These are phyloP conservation scores for Herminia tarsipennalis DNA, from an alignment of 2,888 invertebrate genomes.

Conservation along the genomic window DNA sequence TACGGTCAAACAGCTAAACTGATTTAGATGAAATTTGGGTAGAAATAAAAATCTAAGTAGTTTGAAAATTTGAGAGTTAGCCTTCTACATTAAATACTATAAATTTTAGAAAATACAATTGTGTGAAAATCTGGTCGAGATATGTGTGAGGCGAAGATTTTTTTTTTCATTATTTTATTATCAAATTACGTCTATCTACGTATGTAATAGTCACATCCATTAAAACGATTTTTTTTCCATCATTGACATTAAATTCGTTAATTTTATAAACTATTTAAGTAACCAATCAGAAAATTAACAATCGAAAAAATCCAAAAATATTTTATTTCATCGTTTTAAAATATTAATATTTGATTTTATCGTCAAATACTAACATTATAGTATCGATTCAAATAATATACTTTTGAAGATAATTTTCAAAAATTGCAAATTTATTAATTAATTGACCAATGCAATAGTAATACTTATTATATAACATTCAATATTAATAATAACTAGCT, in stretches of 20 bases:
- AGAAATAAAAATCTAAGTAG: too few species aligned
- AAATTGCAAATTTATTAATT: neutral
- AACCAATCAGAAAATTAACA: slow-evolving; percentile 26
- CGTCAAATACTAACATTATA: too few species aligned
- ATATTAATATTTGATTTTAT: too few species aligned
- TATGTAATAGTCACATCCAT: slow-evolving; percentile 69
- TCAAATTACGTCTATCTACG: slow-evolving; percentile 2
- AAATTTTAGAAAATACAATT: too few species aligned
- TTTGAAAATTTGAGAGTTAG: too few species aligned
- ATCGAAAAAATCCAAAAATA: neutral
- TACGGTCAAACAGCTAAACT: too few species aligned
- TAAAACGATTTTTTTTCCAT: slow-evolving; percentile 33
- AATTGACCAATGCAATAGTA: slow-evolving; percentile 16
- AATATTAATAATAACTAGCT: slow-evolving; percentile 34
- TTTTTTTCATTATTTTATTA: neutral
- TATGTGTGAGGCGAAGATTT: neutral
- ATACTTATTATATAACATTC: slow-evolving; percentile 41
- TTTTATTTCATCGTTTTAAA: too few species aligned
- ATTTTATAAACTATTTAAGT: slow-evolving; percentile 40
- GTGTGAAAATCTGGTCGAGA: neutral
- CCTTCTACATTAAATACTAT: too few species aligned
- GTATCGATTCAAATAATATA: too few species aligned
- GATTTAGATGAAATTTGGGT: too few species aligned
- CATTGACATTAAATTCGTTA: slow-evolving; percentile 55
- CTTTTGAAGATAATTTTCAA: too few species aligned